Base-by-base conservation (phyloP, 2,888 invertebrate genomes). In the Drosophila borborema region DNA sequence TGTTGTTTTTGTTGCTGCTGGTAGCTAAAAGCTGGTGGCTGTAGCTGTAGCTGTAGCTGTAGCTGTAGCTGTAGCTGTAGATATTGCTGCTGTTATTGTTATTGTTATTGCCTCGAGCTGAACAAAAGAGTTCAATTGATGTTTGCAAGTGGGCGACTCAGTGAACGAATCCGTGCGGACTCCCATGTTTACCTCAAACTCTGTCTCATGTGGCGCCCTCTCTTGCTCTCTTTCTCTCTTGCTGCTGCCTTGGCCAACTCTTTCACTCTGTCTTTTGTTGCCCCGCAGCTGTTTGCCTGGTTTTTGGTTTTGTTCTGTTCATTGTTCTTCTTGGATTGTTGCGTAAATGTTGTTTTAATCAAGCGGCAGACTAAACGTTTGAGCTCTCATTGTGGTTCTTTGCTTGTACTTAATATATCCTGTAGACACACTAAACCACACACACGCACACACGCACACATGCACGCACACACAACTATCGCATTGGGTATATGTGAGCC, bases 261-360 rank as follows among this genome's bases (percentile, higher is more conserved):
- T 6, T 46, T 64, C 43, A 41, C 28, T 23, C 60, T 55, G 56
- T 48, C 55, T 63, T 60, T 51, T 72, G 43, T 67, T 70, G 65
- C 61, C 85, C 74, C 64, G 70, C 56, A 77, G 81, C 81, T 84
- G 74, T 81, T 80, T 82, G 65, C 72, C 63, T 68, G 62, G 64
- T 62, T 69, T 81, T 71, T 68, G 67, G 64, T 72, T 68, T 64
- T 79, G 60, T 48, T 64, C 66, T 61, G 56, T 36, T 80, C 81
- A 68, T 77, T 79, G 81, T 77, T 77, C 60, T 77, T 34, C 31
- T 73, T 70, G 73, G 62, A 82, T 80, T 76, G 76, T 80, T 73
- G 81, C 81, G 81, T 83, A 83, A 81, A 81, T 81, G 81, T 81
- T 81, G 62, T 81, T 81, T 81, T 81, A 81, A 81, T 81, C 81